These are phyloP conservation scores for Phaenicophaeus curvirostris DNA, from an alignment of 2,797 vertebrate genomes.

Conservation along the genomic window DNA sequence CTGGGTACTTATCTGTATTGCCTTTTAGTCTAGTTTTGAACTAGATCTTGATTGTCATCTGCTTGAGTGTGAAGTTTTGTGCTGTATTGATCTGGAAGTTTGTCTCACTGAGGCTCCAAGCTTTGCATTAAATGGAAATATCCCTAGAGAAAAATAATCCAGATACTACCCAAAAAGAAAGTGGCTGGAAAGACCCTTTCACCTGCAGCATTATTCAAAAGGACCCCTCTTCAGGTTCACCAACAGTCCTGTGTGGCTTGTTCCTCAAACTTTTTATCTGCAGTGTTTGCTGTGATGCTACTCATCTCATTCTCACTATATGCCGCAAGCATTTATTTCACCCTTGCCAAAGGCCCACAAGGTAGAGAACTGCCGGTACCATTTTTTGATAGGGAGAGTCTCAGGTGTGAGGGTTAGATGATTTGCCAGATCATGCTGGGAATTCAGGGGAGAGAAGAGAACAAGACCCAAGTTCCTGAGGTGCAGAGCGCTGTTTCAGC, in stretches of 20 bases:
- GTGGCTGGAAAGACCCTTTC: not conserved
- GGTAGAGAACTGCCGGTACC: not conserved
- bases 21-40: not conserved
- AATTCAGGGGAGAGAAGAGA: not conserved
- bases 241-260: fast-evolving
- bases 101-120: not conserved
- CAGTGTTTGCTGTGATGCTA: not conserved
- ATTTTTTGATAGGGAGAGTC: not conserved
- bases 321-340: not conserved
- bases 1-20: not conserved
- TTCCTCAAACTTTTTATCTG: not conserved
- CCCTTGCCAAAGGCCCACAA: not conserved
- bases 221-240: not conserved
- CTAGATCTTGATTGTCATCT: not conserved
- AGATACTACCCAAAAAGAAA: not conserved
- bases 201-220: not conserved
- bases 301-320: not conserved
- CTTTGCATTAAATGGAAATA: not conserved
- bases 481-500: not conserved
- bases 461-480: not conserved
- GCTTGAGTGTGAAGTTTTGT: not conserved
- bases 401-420: not conserved
- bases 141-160: not conserved
- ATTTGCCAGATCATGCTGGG: not conserved
- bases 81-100: not conserved